phyloP scores from a whole-genome alignment of 1,140 invertebrate species.

The Pseudobourletiella spinata region DNA sequence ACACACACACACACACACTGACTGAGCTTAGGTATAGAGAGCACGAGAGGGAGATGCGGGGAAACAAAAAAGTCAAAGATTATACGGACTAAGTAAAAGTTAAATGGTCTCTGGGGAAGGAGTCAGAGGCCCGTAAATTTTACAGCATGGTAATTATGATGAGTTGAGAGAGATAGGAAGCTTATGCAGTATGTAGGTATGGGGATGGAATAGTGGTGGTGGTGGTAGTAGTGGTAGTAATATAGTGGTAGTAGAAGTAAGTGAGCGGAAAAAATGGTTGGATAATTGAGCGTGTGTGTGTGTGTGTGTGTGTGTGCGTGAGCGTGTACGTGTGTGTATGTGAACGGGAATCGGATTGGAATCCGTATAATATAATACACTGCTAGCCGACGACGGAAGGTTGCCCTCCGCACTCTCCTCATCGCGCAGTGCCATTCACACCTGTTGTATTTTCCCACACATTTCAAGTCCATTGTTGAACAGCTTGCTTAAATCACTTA shows the following conservation, averaged over 20 bases:
- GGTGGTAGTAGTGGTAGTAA: too few species aligned
- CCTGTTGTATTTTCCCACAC: conserved; percentile 32
- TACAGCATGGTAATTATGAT: background rate
- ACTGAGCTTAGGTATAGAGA: too few species aligned
- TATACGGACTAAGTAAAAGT: too few species aligned
- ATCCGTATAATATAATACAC: too few species aligned
- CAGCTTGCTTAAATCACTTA: too few species aligned
- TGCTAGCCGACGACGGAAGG: too few species aligned
- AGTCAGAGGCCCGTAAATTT: background rate
- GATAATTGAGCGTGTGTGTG: background rate
- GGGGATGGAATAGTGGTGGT: too few species aligned
- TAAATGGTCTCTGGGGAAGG: too few species aligned
- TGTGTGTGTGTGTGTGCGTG: background rate
- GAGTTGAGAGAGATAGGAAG: background rate
- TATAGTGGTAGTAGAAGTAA: too few species aligned
- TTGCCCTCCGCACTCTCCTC: background rate
- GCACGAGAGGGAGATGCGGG: too few species aligned
- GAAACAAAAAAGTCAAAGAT: too few species aligned
- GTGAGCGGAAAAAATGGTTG: background rate
- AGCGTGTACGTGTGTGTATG: background rate
- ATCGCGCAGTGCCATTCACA: conserved; percentile 22
- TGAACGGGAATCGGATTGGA: background rate
- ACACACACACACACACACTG: too few species aligned
- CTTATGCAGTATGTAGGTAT: background rate
- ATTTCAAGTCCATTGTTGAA: conserved; percentile 3